These are phyloP conservation scores for Oryctolagus cuniculus DNA, from an alignment of 2,113 vertebrate species.

Conservation along the genomic window DNA sequence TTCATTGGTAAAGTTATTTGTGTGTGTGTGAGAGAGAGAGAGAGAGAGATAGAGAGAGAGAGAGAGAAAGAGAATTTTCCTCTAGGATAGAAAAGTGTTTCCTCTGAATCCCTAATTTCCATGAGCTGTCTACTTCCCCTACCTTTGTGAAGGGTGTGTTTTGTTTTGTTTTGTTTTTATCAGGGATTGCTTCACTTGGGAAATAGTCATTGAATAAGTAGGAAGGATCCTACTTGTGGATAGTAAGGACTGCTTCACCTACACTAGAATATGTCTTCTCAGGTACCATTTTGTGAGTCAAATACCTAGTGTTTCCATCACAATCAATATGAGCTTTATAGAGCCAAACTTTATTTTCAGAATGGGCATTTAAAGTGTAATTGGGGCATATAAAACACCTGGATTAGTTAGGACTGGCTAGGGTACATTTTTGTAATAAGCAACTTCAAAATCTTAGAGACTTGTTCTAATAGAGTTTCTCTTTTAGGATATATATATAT, in stretches of 20 bases:
- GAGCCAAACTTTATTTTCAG: not conserved
- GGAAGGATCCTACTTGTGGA: not conserved
- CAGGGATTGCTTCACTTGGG: not conserved
- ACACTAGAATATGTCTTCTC: not conserved
- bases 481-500: not conserved
- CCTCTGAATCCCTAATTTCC: constrained; percentile 37
- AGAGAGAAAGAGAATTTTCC: not conserved
- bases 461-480: constrained; percentile 10
- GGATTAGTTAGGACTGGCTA: not conserved
- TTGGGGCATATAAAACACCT: not conserved
- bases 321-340: not conserved
- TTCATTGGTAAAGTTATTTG: not conserved
- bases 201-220: not conserved
- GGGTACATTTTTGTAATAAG: not conserved
- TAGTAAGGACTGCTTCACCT: not conserved
- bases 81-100: not conserved
- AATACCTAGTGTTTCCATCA: not conserved
- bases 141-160: not conserved
- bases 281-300: not conserved
- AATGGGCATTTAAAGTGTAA: constrained; percentile 6
- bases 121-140: not conserved
- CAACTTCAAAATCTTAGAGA: not conserved
- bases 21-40: not conserved
- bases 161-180: not conserved
- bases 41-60: not conserved